phyloP scores from a whole-genome alignment of 2,797 vertebrate genomes.

The Sebastes oblongus region DNA sequence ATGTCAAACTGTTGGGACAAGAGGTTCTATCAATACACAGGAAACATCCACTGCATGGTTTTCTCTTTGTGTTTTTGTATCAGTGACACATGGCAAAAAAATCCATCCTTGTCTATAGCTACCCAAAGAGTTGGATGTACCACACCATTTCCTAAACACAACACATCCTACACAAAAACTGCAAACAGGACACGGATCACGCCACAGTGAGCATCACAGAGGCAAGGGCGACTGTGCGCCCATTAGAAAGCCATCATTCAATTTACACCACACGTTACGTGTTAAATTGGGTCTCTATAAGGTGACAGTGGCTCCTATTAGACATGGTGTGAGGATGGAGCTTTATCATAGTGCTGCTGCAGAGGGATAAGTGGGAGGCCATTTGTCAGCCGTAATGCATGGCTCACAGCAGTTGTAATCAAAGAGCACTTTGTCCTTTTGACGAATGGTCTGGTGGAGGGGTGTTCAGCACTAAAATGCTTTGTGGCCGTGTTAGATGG shows the following conservation, averaged over 20 bases:
- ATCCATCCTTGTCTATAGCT: neutral
- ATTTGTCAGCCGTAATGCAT: constrained; percentile 71
- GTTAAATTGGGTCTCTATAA: constrained; percentile 52
- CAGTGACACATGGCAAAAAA: neutral
- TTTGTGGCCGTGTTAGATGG: constrained; percentile 16
- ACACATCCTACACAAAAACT: neutral
- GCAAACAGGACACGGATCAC: neutral
- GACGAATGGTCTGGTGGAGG: constrained; percentile 60
- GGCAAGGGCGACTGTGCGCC: neutral
- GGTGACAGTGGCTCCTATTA: constrained; percentile 57
- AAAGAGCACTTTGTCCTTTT: constrained; percentile 75
- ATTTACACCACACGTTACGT: constrained; percentile 16
- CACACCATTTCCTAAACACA: neutral
- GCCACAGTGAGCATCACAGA: neutral
- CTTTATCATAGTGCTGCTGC: constrained; percentile 57
- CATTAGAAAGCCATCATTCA: constrained; percentile 43
- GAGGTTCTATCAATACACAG: neutral
- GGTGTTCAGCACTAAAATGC: constrained; percentile 33
- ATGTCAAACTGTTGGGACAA: constrained; percentile 23
- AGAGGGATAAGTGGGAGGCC: constrained; percentile 65
- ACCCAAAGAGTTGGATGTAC: neutral
- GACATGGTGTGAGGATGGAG: constrained; percentile 44
- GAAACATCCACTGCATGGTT: neutral
- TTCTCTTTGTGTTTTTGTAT: neutral
- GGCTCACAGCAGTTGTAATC: constrained; percentile 74